Base-by-base conservation (phyloP, 2,888 invertebrate genomes). In the Ctenicera cuprea region DNA sequence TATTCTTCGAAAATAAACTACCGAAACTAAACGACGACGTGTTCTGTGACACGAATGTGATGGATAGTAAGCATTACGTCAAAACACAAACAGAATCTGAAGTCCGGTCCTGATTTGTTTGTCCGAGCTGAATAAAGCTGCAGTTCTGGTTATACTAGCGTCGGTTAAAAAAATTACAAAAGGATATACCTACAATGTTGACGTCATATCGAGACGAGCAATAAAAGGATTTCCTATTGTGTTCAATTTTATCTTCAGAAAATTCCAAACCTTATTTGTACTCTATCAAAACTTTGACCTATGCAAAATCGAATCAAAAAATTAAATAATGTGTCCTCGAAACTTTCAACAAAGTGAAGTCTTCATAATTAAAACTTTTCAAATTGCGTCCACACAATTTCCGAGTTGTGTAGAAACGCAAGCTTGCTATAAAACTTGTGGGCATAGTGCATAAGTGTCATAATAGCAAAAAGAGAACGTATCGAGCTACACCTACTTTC, bases 401-500 rank as follows among this genome's bases (percentile, higher is more conserved):
- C 30, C 43, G 48, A 48, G 33, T 43, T 33, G 67, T 61, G 54
- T 68, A 69, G 73, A 73, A 69, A 73, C 73, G 43, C n/a, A 12
- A 45, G 37, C 22, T 26, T 30, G 20, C 1, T 12, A 22, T 16
- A 33, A 33, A 52, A 22, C 48, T 52, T 57, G 57, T 20, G 22
- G 9, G 26, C 14, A 18, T 8, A 18, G 30, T 52, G 16, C 65
- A 14, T 74, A 76, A 71, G 76, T 43, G 41, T 59, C 38, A 76
- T 41, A 59, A 68, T 72, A 33, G 71, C 73, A 57, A 48, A 63
- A 64, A 76, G 79, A 75, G 79, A 79, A 79, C 75, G 79, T 76
- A 75, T 75, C 63, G 73, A 71, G 70, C 54, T 48, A 62, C 50
- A 76, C 79, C 79, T 79, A 79, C 79, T 79, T 79, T 79, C 79